These are phyloP conservation scores for Orthosia incerta DNA, from an alignment of 2,888 invertebrate genomes.

Conservation along the genomic window DNA sequence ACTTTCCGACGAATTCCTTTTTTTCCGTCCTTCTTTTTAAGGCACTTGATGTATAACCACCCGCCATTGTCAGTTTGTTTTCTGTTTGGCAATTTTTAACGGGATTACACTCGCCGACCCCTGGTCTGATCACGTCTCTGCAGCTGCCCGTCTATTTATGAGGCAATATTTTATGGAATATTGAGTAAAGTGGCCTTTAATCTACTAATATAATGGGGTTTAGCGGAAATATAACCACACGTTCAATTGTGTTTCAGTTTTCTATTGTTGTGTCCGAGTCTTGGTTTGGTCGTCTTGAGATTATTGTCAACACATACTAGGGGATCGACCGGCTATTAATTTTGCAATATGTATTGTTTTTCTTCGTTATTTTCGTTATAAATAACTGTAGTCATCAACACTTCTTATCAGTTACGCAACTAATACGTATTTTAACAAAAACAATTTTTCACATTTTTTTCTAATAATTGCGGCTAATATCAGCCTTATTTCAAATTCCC, in stretches of 20 bases:
- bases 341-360: conserved; percentile 35
- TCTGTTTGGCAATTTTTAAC: conserved; percentile 91
- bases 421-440: background rate
- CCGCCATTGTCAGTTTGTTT: conserved; percentile 87
- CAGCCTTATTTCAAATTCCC: background rate
- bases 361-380: conserved; percentile 12
- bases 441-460: background rate
- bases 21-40: conserved; percentile 81
- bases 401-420: background rate
- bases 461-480: background rate
- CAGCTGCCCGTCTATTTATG: conserved; percentile 88
- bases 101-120: conserved; percentile 83
- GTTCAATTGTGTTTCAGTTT: conserved; percentile 85
- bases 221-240: conserved; percentile 76
- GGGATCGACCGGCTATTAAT: conserved; percentile 56
- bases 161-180: conserved; percentile 90
- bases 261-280: conserved; percentile 79
- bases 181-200: conserved; percentile 90
- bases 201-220: conserved; percentile 89
- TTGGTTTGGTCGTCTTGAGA: conserved; percentile 72
- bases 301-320: conserved; percentile 69
- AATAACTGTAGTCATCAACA: background rate
- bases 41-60: conserved; percentile 86
- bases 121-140: conserved; percentile 87
- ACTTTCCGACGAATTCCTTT: conserved; percentile 78